Base-by-base conservation (phyloP, 1,140 invertebrate genomes). In the Cydia amplana region DNA sequence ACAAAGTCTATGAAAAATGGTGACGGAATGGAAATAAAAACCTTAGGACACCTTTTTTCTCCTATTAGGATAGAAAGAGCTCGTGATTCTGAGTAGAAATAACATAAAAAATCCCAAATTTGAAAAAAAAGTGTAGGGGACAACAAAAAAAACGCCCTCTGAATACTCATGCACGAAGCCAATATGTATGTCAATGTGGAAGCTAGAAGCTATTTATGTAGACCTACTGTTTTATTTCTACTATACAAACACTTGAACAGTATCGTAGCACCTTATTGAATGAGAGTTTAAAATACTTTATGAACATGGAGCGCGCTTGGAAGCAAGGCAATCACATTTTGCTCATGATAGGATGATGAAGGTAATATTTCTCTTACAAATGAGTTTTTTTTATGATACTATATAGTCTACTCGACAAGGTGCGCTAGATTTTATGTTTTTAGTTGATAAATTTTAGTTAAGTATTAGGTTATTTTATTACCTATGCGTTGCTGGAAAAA, bases 341-440 rank as follows among this genome's bases (percentile, higher is more conserved):
- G 55, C 6, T n/a, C 20, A 18, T 60, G 20, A 60, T 60, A 60
- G 20, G 55, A 60, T 60, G 55, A 23, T 1, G 55, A 60, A 20
- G 20, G 16, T 60, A 23, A 20, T 7, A n/a, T 70, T n/a, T 70
- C n/a, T 28, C 28, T n/a, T 40, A 32, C 65, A 40, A 7, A 16
- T 60, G 43, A 75, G 40, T 60, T 28, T 55, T 55, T 55, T 55
- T 55, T 55, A 55, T 18, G 46, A 55, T 20, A 55, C 51, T 55
- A 7, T n/a, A 18, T 4, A 18, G 4, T n/a, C 6, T 55, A 2
- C 3, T 55, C n/a, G 5, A 9, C 46, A 46, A 46, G 43, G 10
- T 14, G 43, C 43, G 43, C 1, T 16, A 43, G 43, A 43, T 43
- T 43, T 16, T 46, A 16, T 16, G 2, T 46, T 46, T 16, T 46